Evolutionary conservation across 2,888 invertebrate species (phyloP), one percentile per base, ranked within the genome.

Genomic region (Erebia aethiops): DNA sequence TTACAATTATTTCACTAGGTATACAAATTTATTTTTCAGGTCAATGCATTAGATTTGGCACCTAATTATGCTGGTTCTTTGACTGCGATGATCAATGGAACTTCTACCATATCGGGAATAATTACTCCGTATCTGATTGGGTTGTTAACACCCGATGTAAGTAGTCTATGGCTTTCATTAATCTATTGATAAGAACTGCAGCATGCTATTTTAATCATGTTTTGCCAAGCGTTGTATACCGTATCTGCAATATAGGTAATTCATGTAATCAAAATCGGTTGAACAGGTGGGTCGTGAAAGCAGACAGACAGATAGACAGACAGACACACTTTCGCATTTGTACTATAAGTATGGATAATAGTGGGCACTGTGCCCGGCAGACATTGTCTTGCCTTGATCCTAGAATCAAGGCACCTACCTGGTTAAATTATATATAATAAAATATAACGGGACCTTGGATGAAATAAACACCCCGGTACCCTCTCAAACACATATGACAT

Each of bases 1-100:
- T 51, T 5, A 14, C 14, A n/a, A 14, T 51, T 51, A 7, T n/a
- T 51, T 51, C 7, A 51, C 14, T 51, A n/a, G 8, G 35, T 1
- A 71, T 67, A 26, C n/a, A 35, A 35, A 35, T 63, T 63, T 57
- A 10, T n/a, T 5, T 79, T 82, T 70, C 80, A 93, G 92, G 95
- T 95, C 10, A 95, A 95, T 79, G 94, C 95, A 0, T 85, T 95
- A 67, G 96, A 96, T 80, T 83, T 96, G 75, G 94, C 95, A 26
- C 95, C 95, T 0, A 95, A 95, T 82, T 95, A 94, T 78, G 95
- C 95, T 0, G 95, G 95, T 0, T 95, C 95, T 0, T 80, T 95
- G 63, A 95, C 95, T 81, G 95, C 95, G 0, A 93, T 96, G 84
- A 95, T 95, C 61, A 96, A 95, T 77, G 95, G 95, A 0, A 94